A percentile compares a stretch with the other conserved stretches of the same genome.
Evolutionary conservation across 2,113 vertebrate genomes (phyloP).

Genomic region (Zingel zingel): DNA sequence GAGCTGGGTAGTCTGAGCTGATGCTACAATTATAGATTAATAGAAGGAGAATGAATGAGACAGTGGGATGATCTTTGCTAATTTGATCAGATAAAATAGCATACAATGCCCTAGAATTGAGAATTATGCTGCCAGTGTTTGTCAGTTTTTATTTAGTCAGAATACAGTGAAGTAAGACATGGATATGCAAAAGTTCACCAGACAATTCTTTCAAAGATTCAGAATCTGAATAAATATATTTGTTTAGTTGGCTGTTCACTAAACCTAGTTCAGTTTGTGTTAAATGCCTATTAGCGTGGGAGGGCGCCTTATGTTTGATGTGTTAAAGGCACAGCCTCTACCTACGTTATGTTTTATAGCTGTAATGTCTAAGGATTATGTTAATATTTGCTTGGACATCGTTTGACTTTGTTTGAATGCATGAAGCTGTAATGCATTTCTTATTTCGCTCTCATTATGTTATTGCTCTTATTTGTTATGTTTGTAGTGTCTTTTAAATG

Average conservation of each 20-base stretch:
- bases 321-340: too few species aligned
- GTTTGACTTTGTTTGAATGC: too few species aligned
- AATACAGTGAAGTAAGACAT: not conserved
- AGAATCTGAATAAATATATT: not conserved
- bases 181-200: not conserved
- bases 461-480: too few species aligned
- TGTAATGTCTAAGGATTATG: too few species aligned
- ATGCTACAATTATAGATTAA: constrained; percentile 53
- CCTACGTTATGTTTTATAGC: too few species aligned
- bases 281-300: too few species aligned
- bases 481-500: too few species aligned
- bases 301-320: too few species aligned
- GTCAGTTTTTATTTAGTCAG: constrained; percentile 6
- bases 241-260: not conserved
- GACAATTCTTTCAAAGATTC: not conserved
- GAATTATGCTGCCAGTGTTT: not conserved
- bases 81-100: constrained; percentile 33
- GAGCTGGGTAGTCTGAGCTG: constrained; percentile 49
- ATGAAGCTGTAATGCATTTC: too few species aligned
- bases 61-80: constrained; percentile 39
- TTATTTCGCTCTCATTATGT: too few species aligned
- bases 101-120: not conserved
- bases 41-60: constrained; percentile 49
- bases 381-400: too few species aligned
- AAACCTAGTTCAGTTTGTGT: not conserved